These are phyloP conservation scores for Pseudorasbora parva DNA, from an alignment of 2,113 vertebrate genomes.

Conservation along the genomic window DNA sequence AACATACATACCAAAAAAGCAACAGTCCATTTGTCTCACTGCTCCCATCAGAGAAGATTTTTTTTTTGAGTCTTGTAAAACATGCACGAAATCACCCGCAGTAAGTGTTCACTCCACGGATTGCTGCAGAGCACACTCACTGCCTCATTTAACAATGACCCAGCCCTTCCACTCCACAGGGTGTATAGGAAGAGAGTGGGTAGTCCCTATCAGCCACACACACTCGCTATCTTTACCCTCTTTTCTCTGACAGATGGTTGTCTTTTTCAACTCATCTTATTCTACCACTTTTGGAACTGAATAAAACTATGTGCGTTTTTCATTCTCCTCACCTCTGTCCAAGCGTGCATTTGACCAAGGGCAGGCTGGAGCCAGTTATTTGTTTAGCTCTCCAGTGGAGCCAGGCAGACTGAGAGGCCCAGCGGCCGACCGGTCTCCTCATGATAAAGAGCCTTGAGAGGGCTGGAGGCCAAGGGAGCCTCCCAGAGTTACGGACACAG, in stretches of 20 bases:
- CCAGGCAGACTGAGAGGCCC: slow-evolving; percentile 59
- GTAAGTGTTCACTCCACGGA: not conserved
- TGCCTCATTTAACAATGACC: slow-evolving; percentile 48
- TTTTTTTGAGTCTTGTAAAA: no score
- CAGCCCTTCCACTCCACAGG: slow-evolving; percentile 29
- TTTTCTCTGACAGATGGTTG: slow-evolving; percentile 15
- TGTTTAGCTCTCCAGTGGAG: slow-evolving; percentile 70
- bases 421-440: slow-evolving; percentile 37
- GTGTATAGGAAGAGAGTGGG: slow-evolving; percentile 5
- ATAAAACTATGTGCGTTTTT: not conserved
- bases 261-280: not conserved
- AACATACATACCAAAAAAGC: not conserved
- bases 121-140: slow-evolving; percentile 30
- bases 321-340: slow-evolving; percentile 24
- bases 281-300: slow-evolving; percentile 4
- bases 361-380: slow-evolving; percentile 73
- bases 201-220: slow-evolving; percentile 14
- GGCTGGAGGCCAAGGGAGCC: not conserved
- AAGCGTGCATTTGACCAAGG: slow-evolving; percentile 64
- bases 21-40: not conserved
- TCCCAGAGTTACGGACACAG: not conserved
- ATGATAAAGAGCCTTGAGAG: slow-evolving; percentile 34
- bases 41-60: not conserved
- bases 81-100: not conserved
- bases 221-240: not conserved